phyloP scores from a whole-genome alignment of 2,888 invertebrate species.

The Spisula solida region DNA sequence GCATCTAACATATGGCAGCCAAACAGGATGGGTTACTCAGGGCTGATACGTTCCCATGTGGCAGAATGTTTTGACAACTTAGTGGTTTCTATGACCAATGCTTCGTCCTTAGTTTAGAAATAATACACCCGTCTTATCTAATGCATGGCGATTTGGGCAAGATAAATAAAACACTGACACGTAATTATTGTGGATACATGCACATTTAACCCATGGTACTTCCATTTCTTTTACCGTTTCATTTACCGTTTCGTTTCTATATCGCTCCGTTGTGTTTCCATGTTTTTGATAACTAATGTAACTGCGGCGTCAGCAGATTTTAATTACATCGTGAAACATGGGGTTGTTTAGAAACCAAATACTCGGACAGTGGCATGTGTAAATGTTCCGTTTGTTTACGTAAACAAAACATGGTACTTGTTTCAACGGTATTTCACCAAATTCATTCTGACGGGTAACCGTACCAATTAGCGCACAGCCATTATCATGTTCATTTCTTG shows the following conservation, averaged over 20 bases:
- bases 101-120: neutral
- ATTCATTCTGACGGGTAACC: neutral
- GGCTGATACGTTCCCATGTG: neutral
- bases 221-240: neutral
- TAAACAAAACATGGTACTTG: neutral
- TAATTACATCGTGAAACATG: neutral
- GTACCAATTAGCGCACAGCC: neutral
- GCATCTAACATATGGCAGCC: conserved; percentile 32
- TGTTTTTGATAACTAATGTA: neutral
- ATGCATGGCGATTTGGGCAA: neutral
- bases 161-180: conserved; percentile 3
- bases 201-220: neutral
- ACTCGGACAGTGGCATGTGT: neutral
- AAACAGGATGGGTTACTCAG: neutral
- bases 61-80: conserved; percentile 22
- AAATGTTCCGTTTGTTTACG: neutral
- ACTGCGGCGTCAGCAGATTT: neutral
- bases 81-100: neutral
- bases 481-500: conserved; percentile 4
- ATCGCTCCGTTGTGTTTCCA: neutral
- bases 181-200: neutral
- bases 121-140: conserved; percentile 5
- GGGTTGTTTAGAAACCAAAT: conserved; percentile 11
- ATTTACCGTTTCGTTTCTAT: neutral
- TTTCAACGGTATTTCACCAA: conserved; percentile 2